phyloP scores from a whole-genome alignment of 1,140 invertebrate genomes.

The Atopsyche davidsoni region DNA sequence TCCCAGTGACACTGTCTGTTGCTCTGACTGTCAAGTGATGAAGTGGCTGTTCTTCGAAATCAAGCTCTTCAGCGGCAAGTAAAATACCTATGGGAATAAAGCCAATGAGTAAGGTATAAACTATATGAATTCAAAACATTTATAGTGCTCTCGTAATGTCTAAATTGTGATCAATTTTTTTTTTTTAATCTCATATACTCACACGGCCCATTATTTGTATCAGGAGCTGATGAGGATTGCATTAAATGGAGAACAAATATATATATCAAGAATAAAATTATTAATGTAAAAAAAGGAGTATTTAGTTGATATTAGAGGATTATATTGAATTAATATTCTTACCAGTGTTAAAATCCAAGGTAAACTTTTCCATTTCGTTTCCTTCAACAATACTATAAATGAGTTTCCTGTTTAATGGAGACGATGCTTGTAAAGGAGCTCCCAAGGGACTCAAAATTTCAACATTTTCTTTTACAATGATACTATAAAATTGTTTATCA shows the following conservation, averaged over 20 bases:
- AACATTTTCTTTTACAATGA: constrained; percentile 72
- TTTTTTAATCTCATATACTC: constrained; percentile 52
- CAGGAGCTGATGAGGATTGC: constrained; percentile 60
- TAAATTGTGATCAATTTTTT: too few relatives aligned
- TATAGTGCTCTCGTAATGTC: too few relatives aligned
- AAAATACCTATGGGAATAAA: constrained; percentile 57
- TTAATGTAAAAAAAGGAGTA: background rate
- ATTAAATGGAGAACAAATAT: constrained; percentile 32
- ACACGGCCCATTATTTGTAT: constrained; percentile 71
- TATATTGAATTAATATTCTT: constrained; percentile 32
- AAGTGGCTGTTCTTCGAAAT: constrained; percentile 69
- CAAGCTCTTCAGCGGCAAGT: constrained; percentile 73
- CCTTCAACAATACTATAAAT: constrained; percentile 65
- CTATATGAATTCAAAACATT: too few relatives aligned
- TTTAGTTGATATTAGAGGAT: background rate
- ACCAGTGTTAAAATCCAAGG: constrained; percentile 85
- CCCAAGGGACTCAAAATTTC: constrained; percentile 69
- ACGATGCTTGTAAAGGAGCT: constrained; percentile 70
- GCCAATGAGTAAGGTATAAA: background rate
- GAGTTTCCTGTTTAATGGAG: constrained; percentile 64
- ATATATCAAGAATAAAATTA: background rate
- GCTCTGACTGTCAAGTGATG: constrained; percentile 76
- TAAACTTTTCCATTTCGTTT: constrained; percentile 74
- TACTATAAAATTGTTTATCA: constrained; percentile 79
- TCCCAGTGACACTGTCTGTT: constrained; percentile 74